phyloP scores from a whole-genome alignment of 2,888 invertebrate genomes.

The Cetonia aurata region DNA sequence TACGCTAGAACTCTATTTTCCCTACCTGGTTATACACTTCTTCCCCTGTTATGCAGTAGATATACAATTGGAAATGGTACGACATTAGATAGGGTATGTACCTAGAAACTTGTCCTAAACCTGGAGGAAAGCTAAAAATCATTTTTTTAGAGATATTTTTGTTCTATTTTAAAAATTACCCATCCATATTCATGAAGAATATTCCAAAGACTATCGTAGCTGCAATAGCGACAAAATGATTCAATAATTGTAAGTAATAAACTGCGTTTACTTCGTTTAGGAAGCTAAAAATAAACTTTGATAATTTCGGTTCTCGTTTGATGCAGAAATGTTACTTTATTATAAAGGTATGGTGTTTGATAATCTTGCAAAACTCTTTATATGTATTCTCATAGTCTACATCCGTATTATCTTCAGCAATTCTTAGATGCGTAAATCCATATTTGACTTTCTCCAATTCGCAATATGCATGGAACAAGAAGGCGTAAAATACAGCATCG shows the following conservation, averaged over 20 bases:
- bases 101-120: conserved; percentile 31
- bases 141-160: too few species aligned
- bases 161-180: conserved; percentile 23
- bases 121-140: conserved; percentile 44
- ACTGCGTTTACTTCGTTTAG: conserved; percentile 40
- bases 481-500: conserved; percentile 32
- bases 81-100: conserved; percentile 41
- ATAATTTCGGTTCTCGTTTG: background rate
- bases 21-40: conserved; percentile 35
- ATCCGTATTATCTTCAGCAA: conserved; percentile 18
- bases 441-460: conserved; percentile 44
- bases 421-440: conserved; percentile 39
- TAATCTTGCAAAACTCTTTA: conserved; percentile 33
- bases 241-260: conserved; percentile 41
- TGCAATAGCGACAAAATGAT: conserved; percentile 41
- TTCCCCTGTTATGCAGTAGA: conserved; percentile 44
- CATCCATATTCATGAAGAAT: conserved; percentile 45
- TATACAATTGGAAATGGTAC: conserved; percentile 43
- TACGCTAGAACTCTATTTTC: too few species aligned
- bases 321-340: conserved; percentile 30
- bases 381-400: conserved; percentile 21
- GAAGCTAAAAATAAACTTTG: conserved; percentile 30
- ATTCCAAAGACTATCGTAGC: conserved; percentile 45
- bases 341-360: conserved; percentile 43
- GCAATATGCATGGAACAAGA: conserved; percentile 35